Evolutionary conservation across 2,888 invertebrate species (phyloP), one percentile per base, ranked within the genome.

Genomic region (Drosophila cracens): DNA sequence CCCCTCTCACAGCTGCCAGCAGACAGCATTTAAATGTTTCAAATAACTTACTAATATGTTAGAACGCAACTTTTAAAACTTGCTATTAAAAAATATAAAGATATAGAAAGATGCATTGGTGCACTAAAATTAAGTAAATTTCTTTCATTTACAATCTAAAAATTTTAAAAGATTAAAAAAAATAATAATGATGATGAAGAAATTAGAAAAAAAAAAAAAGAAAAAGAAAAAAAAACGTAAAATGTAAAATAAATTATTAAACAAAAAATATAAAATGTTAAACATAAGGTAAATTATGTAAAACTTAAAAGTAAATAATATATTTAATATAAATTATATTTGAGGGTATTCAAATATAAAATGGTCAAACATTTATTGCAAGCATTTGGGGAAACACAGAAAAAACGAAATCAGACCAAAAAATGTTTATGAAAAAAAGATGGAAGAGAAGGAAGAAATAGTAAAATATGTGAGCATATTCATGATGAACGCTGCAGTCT

Each of bases 391-490:
- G 13, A 46, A 21, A 7, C 21, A 13, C 21, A 2, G 2, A 21
- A n/a, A 43, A 21, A 46, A 7, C 21, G 13, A 13, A 46, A 46
- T 46, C 6, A 21, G 1, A 21, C 6, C 7, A 21, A 46, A 43
- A 43, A 6, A 43, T 43, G 11, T 43, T 6, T 2, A n/a, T 43
- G 21, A 13, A 11, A 0, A 16, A 21, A 13, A 7, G 7, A 21
- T 7, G 7, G 21, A 1, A 6, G 3, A 21, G 21, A 46, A 46
- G 2, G 13, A 46, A 16, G 2, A 46, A 7, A 13, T 16, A 7
- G 46, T 21, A 31, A 57, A n/a, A 31, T n/a, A 40, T 56, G 29
- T 31, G 4, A 57, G 34, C 11, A 46, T 60, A 59, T 46, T 60
- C 60, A 68, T 34, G 40, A 43, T n/a, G 36, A 51, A 29, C n/a